phyloP scores from a whole-genome alignment of 2,888 invertebrate species.

The Minunthozetes semirufus region DNA sequence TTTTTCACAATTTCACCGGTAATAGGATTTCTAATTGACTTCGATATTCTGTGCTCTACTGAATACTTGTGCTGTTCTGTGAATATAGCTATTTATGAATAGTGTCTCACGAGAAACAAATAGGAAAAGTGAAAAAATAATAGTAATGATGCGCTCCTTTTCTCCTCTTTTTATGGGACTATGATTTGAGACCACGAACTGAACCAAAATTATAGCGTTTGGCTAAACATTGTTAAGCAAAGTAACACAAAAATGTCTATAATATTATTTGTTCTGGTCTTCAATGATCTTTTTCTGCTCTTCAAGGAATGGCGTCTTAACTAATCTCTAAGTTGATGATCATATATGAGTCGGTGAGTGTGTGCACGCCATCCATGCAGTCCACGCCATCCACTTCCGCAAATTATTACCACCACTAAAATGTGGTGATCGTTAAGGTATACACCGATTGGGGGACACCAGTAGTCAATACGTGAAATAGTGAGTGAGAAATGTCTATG shows the following conservation, averaged over 20 bases:
- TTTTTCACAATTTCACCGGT: no score
- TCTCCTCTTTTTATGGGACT: neutral
- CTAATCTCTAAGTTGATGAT: constrained; percentile 5
- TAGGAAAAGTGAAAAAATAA: constrained; percentile 14
- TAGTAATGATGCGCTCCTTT: neutral
- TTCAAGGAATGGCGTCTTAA: neutral
- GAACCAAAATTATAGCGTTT: constrained; percentile 19
- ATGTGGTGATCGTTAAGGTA: neutral
- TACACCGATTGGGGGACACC: neutral
- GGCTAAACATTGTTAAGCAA: constrained; percentile 13
- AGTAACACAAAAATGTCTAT: neutral
- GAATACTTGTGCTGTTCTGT: no score
- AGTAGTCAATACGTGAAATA: neutral
- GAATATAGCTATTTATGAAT: neutral
- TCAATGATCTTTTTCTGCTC: neutral
- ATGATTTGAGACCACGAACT: constrained; percentile 24
- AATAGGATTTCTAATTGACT: neutral
- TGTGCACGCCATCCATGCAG: no score
- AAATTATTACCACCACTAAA: constrained; percentile 21
- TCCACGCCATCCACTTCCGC: constrained; percentile 20
- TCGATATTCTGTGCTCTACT: neutral
- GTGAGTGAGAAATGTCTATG: neutral
- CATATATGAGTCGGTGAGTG: constrained; percentile 4
- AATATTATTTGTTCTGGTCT: neutral
- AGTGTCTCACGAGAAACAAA: constrained; percentile 17